Percentiles rank a stretch among this genome's conserved stretches.
Conservation (phyloP, 1,140 invertebrate genomes). For the Ridgeia piscesae region DNA sequence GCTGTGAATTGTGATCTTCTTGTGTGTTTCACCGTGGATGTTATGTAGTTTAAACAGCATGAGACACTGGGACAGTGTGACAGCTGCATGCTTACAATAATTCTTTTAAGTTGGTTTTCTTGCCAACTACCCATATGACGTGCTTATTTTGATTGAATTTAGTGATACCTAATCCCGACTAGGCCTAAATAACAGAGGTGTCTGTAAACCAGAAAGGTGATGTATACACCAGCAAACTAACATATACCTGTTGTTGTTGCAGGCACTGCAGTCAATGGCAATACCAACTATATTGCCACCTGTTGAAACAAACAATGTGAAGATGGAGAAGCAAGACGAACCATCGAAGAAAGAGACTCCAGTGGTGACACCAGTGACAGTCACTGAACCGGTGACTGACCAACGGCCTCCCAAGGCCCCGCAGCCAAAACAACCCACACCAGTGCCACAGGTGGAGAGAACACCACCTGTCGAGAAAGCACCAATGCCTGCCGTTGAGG, state of each 20-base stretch:
- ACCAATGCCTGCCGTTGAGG: neutral
- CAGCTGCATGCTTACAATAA: too few species aligned
- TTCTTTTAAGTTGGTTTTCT: too few species aligned
- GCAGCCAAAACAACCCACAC: neutral
- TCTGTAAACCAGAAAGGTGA: too few species aligned
- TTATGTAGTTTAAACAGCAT: too few species aligned
- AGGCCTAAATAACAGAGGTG: too few species aligned
- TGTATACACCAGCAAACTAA: neutral
- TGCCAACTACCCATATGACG: too few species aligned
- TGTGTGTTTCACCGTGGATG: too few species aligned
- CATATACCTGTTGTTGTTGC: neutral
- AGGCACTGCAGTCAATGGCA: conserved; percentile 9
- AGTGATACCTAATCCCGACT: too few species aligned
- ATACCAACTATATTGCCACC: neutral
- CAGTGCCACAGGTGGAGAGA: neutral
- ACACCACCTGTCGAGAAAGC: neutral
- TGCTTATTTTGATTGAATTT: too few species aligned
- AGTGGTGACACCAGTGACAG: conserved; percentile 1
- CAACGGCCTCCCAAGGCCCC: neutral
- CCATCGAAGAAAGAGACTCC: neutral
- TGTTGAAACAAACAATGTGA: neutral
- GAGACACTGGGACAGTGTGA: too few species aligned
- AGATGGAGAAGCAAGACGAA: neutral
- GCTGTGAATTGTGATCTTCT: too few species aligned
- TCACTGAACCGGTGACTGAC: neutral